These are phyloP conservation scores for Actinia equina DNA, from an alignment of 64 coral and sea anemone species.

Conservation along the genomic window DNA sequence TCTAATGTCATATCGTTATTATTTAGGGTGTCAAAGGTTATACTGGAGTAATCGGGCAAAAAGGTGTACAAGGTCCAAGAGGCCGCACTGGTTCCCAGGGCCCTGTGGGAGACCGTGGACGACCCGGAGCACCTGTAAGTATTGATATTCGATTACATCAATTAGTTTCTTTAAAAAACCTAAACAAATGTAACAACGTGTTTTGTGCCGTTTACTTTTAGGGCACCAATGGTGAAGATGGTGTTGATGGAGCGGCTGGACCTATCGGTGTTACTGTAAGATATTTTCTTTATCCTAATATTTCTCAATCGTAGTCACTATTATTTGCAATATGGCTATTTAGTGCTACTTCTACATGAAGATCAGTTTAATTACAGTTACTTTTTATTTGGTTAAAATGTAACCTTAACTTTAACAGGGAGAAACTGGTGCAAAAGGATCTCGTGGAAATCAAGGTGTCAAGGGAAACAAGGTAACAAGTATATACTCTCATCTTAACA, in stretches of 20 bases:
- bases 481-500: no score
- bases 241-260: conserved; percentile 34
- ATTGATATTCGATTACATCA: neutral
- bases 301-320: neutral
- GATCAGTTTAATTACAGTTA: no score
- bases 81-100: conserved; percentile 51
- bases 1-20: neutral
- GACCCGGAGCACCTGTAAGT: conserved; percentile 35
- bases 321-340: no score
- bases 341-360: no score
- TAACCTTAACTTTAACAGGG: conserved; percentile 19
- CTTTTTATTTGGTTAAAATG: neutral
- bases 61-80: conserved; percentile 24
- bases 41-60: conserved; percentile 10
- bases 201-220: neutral
- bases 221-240: conserved; percentile 45
- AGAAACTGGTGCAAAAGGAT: conserved; percentile 35
- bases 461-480: conserved; percentile 38
- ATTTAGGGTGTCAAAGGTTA: conserved; percentile 37
- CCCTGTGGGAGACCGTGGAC: conserved; percentile 45
- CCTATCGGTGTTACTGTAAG: neutral
- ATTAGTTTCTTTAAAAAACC: neutral
- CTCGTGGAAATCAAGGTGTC: conserved; percentile 20
- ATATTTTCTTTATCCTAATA: neutral
- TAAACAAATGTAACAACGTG: neutral